phyloP scores from a whole-genome alignment of 2,888 invertebrate species.

The Erebia palarica region DNA sequence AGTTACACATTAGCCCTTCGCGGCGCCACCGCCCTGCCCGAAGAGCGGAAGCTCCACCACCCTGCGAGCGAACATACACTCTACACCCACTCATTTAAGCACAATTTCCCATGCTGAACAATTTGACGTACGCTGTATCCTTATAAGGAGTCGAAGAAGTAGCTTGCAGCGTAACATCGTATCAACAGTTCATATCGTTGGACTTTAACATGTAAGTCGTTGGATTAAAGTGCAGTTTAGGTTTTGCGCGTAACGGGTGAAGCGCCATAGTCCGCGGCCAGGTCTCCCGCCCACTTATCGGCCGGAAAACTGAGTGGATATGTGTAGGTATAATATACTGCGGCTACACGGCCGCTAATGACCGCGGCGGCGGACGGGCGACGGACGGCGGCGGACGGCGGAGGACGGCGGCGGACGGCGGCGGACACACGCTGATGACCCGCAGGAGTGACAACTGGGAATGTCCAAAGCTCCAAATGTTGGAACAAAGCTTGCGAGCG shows the following conservation, averaged over 20 bases:
- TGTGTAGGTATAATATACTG: constrained; percentile 71
- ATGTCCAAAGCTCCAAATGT: not conserved
- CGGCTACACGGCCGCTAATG: constrained; percentile 42
- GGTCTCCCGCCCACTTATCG: constrained; percentile 75
- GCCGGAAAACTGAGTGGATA: constrained; percentile 70
- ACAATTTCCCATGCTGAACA: not conserved
- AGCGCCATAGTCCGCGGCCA: constrained; percentile 30
- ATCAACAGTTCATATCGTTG: not conserved
- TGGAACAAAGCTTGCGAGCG: too few species aligned
- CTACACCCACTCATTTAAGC: not conserved
- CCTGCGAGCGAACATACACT: not conserved
- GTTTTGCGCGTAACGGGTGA: not conserved
- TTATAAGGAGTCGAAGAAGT: not conserved
- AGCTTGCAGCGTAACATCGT: not conserved
- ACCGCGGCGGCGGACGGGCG: constrained; percentile 8
- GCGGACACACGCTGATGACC: constrained; percentile 6
- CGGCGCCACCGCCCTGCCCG: constrained; percentile 51
- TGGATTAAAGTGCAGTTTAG: constrained; percentile 32
- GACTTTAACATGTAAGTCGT: not conserved
- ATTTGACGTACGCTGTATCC: not conserved
- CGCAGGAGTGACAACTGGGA: not conserved
- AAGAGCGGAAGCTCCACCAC: not conserved
- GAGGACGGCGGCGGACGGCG: constrained; percentile 1
- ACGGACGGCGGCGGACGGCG: constrained; percentile 1
- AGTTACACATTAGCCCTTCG: constrained; percentile 70